Conservation (phyloP, 2,888 invertebrate species). For the Aquatica leii region DNA sequence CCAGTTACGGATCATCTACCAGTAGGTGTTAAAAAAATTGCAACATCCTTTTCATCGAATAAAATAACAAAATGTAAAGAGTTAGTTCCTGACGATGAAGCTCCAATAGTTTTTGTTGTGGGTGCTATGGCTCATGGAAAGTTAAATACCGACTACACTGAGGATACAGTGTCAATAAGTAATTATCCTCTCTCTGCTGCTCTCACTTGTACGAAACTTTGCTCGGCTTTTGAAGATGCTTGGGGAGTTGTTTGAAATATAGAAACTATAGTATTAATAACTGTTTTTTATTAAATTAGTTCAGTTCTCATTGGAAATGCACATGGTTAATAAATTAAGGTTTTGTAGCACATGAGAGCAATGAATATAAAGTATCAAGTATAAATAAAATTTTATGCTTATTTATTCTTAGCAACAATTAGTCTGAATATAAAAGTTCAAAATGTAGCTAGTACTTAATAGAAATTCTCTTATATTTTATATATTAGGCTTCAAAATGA, state of each 20-base stretch:
- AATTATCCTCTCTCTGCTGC: constrained; percentile 97
- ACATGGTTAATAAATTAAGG: too few relatives aligned
- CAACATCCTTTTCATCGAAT: constrained; percentile 88
- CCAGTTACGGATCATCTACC: constrained; percentile 95
- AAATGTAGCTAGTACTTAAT: too few relatives aligned
- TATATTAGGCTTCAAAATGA: too few relatives aligned
- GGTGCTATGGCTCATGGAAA: constrained; percentile 99
- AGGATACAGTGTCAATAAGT: constrained; percentile 91
- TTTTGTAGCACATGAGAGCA: too few relatives aligned
- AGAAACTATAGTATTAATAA: not conserved
- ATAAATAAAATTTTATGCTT: too few relatives aligned
- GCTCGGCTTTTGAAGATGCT: constrained; percentile 92
- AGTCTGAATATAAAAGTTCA: too few relatives aligned
- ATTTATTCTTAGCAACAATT: too few relatives aligned
- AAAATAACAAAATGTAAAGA: constrained; percentile 74
- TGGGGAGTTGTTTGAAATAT: constrained; percentile 76
- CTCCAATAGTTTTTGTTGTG: constrained; percentile 88
- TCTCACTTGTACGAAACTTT: constrained; percentile 93
- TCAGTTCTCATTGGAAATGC: too few relatives aligned
- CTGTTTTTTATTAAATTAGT: not conserved
- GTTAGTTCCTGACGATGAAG: constrained; percentile 79
- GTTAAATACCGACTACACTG: constrained; percentile 87
- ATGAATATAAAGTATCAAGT: too few relatives aligned
- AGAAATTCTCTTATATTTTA: too few relatives aligned
- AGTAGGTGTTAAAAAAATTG: constrained; percentile 88